These are phyloP conservation scores for Coregonus clupeaformis DNA, from an alignment of 2,113 vertebrate species.

Conservation along the genomic window DNA sequence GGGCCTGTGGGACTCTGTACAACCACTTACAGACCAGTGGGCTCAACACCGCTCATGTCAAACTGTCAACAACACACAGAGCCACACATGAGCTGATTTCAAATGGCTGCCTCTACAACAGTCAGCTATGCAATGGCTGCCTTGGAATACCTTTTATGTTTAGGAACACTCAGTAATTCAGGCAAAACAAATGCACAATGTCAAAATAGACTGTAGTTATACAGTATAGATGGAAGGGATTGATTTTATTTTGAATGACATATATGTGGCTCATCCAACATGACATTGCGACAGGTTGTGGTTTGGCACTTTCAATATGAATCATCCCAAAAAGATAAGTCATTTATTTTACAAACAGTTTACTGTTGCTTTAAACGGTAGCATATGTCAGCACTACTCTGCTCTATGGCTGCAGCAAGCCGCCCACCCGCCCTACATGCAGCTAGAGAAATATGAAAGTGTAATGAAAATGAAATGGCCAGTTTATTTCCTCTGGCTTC, in stretches of 20 bases:
- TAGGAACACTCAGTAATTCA: too few species aligned
- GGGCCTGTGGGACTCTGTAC: neutral
- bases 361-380: slow-evolving; percentile 26
- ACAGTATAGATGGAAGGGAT: neutral
- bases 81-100: too few species aligned
- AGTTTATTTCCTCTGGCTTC: slow-evolving; percentile 46
- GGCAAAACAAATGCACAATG: too few species aligned
- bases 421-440: neutral
- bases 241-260: neutral
- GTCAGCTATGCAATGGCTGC: too few species aligned
- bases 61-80: neutral
- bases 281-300: neutral
- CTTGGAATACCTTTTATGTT: too few species aligned
- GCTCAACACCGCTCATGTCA: neutral
- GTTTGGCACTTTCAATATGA: neutral
- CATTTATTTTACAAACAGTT: neutral
- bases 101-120: too few species aligned
- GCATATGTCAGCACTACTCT: neutral
- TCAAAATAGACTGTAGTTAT: too few species aligned
- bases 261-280: neutral
- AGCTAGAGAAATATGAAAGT: slow-evolving; percentile 21
- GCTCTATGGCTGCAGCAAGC: slow-evolving; percentile 12
- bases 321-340: neutral
- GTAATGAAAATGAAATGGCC: slow-evolving; percentile 39
- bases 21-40: neutral